Evolutionary conservation across 2,797 vertebrate species (phyloP).

Genomic region (Ambastaia sidthimunki): DNA sequence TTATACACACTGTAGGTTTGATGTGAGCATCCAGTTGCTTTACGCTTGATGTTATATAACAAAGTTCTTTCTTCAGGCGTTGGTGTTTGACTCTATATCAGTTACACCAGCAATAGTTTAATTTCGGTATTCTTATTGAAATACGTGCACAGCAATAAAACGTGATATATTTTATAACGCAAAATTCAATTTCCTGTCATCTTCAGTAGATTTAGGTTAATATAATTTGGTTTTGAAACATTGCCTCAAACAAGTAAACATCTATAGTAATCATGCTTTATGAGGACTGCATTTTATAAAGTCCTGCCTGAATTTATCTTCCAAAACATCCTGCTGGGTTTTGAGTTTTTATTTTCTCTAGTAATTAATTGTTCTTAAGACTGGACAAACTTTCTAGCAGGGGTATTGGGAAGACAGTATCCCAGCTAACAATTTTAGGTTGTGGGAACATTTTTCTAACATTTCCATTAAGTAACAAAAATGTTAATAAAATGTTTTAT

Average conservation of each 20-base stretch:
- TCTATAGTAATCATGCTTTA: not conserved
- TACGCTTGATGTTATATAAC: not conserved
- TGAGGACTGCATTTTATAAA: not conserved
- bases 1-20: conserved; percentile 29
- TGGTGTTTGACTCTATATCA: not conserved
- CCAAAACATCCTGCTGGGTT: not conserved
- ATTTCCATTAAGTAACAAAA: too few species aligned
- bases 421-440: too few species aligned
- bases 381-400: not conserved
- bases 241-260: not conserved
- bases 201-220: not conserved
- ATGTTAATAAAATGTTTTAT: too few species aligned
- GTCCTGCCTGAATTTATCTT: not conserved
- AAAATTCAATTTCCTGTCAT: not conserved
- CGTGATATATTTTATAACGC: not conserved
- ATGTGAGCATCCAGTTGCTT: conserved; percentile 14
- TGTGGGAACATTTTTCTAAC: too few species aligned
- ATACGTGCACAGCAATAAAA: conserved; percentile 7
- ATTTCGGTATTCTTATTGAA: conserved; percentile 6
- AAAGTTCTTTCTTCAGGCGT: not conserved
- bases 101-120: not conserved
- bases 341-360: not conserved
- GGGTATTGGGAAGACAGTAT: too few species aligned
- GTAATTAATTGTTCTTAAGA: not conserved
- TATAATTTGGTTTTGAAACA: not conserved